Evolutionary conservation across 2,113 vertebrate species (phyloP).

Genomic region (Pedionomus torquatus): DNA sequence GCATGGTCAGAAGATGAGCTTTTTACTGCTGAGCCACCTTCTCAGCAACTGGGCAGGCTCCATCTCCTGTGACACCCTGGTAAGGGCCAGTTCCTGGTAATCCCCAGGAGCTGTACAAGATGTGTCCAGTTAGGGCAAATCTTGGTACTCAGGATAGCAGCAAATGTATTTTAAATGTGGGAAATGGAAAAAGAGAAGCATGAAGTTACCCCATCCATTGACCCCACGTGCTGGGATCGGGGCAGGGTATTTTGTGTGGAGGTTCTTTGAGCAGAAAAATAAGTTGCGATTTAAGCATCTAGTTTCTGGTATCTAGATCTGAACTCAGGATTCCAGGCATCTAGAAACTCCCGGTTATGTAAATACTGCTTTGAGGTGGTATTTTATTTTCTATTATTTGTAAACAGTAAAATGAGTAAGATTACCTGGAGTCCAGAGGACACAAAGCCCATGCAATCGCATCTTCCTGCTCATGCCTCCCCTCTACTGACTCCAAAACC

Average conservation of each 20-base stretch:
- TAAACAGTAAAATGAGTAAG: background rate
- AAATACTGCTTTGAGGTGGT: fast-evolving
- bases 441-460: fast-evolving
- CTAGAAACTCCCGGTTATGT: background rate
- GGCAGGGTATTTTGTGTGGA: fast-evolving
- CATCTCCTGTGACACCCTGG: too few species aligned
- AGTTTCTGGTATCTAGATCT: background rate
- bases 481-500: background rate
- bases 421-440: background rate
- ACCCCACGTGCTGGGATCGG: background rate
- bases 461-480: background rate
- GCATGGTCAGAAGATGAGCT: fast-evolving
- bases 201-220: fast-evolving
- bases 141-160: fast-evolving
- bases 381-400: background rate
- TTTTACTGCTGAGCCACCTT: fast-evolving
- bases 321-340: background rate
- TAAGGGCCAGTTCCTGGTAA: background rate
- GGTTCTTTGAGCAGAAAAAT: background rate
- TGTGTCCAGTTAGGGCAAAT: too few species aligned
- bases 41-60: too few species aligned
- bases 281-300: fast-evolving
- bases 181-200: background rate
- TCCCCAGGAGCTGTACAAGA: fast-evolving
- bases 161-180: background rate